These are phyloP conservation scores for Mesocentrotus franciscanus DNA, from an alignment of 53 echinoderm and acorn worm genomes.

Conservation along the genomic window DNA sequence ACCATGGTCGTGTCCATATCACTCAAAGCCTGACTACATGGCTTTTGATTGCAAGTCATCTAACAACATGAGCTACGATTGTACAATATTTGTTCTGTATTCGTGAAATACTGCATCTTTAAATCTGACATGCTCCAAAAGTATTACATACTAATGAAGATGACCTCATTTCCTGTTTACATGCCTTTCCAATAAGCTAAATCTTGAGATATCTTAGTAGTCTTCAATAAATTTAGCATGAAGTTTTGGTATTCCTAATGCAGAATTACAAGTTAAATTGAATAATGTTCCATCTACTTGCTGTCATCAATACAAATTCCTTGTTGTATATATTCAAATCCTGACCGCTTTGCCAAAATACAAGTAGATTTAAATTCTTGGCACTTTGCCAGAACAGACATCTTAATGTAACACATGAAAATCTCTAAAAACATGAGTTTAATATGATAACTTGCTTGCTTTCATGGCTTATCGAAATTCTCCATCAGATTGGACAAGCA, in stretches of 20 bases:
- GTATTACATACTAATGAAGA: not conserved
- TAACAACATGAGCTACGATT: not conserved
- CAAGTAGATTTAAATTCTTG: not conserved
- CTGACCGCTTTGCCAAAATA: not conserved
- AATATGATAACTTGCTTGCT: not conserved
- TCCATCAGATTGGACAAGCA: not conserved
- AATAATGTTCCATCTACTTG: not conserved
- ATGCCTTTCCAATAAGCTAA: not conserved
- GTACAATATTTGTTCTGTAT: not conserved
- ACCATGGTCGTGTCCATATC: not conserved
- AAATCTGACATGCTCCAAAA: not conserved
- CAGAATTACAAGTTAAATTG: not conserved
- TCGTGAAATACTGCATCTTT: not conserved
- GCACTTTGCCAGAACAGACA: not conserved
- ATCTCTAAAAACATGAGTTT: not conserved
- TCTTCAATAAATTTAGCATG: too few species aligned
- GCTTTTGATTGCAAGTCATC: not conserved
- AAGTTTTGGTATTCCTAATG: too few species aligned
- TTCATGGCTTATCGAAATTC: not conserved
- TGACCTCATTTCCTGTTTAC: not conserved
- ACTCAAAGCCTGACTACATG: not conserved
- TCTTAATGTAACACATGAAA: not conserved
- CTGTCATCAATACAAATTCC: not conserved
- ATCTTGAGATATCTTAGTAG: too few species aligned
- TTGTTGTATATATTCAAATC: not conserved